Evolutionary conservation across 2,797 vertebrate genomes (phyloP), one percentile per base, ranked within the genome.

Genomic region (Acanthopagrus latus): DNA sequence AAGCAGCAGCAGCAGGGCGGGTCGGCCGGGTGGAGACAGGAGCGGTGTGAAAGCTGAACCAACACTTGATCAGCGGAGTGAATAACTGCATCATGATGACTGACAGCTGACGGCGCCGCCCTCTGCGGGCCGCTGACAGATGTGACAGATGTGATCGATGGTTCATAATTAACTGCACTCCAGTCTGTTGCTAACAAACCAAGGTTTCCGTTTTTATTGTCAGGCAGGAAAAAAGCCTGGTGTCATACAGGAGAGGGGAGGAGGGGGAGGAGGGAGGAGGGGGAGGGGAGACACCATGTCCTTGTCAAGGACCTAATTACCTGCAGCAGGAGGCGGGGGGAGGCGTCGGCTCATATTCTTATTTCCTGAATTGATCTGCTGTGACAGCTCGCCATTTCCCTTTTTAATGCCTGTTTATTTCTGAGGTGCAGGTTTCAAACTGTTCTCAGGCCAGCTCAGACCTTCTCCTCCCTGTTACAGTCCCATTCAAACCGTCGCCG

Each of bases 271-370:
- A 20, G 7, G 21, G 23, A 9, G 48, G 18, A 11, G 5, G 51
- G 38, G 13, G 14, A 27, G 46, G 51, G 41, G 23, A n/a, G 21
- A 11, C 43, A 63, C 71, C 52, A 4, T 78, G 88, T 89, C 85
- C 89, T 88, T 89, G 85, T 84, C 81, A 80, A 80, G 81, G 77
- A 86, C 76, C 80, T 86, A 85, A 87, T 87, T 89, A 88, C 78
- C 66, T 81, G 70, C 76, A 81, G 83, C 67, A 65, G 67, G 48
- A 74, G 63, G 3, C 3, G 43, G 2, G 14, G 12, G 43, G 43
- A 33, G 29, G 29, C 6, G 5, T 33, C 29, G 29, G 27, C n/a
- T 84, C 47, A 64, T 73, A 64, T 65, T 78, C 62, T 71, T 66
- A 44, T 76, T 69, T 74, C 66, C 52, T 58, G 55, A 57, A 71